A percentile compares a stretch with the other conserved stretches of the same genome.
Evolutionary conservation across 2,797 vertebrate genomes (phyloP).

Genomic region (Galagoides demidoff): DNA sequence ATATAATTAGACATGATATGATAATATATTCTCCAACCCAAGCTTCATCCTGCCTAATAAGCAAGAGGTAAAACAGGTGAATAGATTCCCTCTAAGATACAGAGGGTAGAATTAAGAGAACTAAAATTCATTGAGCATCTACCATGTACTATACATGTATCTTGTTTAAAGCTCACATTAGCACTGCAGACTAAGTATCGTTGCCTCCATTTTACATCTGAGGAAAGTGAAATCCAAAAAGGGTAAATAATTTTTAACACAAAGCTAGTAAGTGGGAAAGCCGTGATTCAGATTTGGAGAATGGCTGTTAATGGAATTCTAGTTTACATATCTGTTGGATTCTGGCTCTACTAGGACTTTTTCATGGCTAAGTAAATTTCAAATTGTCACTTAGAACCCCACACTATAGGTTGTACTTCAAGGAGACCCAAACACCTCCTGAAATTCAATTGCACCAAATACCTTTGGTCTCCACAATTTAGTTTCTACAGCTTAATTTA

Average conservation of each 20-base stretch:
- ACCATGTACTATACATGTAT: background rate
- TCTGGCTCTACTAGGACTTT: background rate
- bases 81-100: conserved; percentile 24
- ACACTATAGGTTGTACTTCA: background rate
- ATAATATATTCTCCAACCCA: background rate
- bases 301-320: background rate
- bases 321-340: background rate
- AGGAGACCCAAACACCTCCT: background rate
- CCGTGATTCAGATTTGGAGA: background rate
- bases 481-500: conserved; percentile 48
- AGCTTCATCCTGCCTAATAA: background rate
- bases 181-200: background rate
- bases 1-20: background rate
- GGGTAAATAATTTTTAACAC: conserved; percentile 13
- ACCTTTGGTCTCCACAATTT: background rate
- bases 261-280: background rate
- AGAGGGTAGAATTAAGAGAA: background rate
- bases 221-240: background rate
- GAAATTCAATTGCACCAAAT: conserved; percentile 49
- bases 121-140: background rate
- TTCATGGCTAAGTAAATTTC: background rate
- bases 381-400: background rate
- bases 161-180: conserved; percentile 12
- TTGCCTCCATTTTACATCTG: background rate
- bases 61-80: background rate